Conservation (phyloP, 2,888 invertebrate species). For the Alsophila aescularia region DNA sequence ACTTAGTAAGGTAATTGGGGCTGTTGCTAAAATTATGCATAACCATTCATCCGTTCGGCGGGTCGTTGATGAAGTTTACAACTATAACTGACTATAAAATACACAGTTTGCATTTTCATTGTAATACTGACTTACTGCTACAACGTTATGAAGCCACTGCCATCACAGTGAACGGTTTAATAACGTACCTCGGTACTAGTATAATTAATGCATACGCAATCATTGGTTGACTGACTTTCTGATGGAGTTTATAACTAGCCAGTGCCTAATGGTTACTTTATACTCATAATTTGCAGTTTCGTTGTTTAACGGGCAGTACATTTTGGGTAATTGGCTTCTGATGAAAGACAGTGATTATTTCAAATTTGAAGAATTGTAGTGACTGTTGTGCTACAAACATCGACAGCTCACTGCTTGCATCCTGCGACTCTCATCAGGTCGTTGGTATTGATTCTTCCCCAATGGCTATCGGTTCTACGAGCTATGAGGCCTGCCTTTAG, state of each 20-base stretch:
- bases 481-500: too few species aligned
- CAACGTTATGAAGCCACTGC: constrained; percentile 6
- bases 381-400: too few species aligned
- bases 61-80: background rate
- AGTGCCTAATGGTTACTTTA: constrained; percentile 9
- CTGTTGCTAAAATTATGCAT: too few species aligned
- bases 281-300: background rate
- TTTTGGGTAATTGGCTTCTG: background rate
- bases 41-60: too few species aligned
- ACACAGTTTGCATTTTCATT: background rate
- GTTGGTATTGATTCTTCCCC: too few species aligned
- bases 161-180: constrained; percentile 9
- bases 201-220: constrained; percentile 46
- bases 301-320: constrained; percentile 7
- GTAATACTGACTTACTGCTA: background rate
- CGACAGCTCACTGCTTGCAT: too few species aligned
- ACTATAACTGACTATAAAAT: background rate
- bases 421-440: too few species aligned
- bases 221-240: constrained; percentile 33
- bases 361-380: too few species aligned
- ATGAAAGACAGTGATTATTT: too few species aligned
- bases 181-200: constrained; percentile 12
- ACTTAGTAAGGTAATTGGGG: too few species aligned
- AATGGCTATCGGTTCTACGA: too few species aligned
- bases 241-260: constrained; percentile 20